Evolutionary conservation across 2,797 vertebrate species (phyloP).

Genomic region (Jordanella pulchra): DNA sequence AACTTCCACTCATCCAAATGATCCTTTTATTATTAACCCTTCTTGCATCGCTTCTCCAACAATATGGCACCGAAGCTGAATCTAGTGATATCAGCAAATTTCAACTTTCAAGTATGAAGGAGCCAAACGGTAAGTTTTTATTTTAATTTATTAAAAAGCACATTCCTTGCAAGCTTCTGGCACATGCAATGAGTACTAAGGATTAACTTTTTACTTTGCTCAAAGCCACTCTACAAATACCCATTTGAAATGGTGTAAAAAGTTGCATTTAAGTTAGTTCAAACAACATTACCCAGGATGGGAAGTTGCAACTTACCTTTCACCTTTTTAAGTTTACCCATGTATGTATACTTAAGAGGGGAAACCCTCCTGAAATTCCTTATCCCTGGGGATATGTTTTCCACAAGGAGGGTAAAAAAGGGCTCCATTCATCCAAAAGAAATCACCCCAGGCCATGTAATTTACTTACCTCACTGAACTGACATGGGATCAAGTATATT

Average conservation of each 20-base stretch:
- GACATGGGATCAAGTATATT: constrained; percentile 83
- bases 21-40: constrained; percentile 91
- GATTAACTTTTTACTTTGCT: constrained; percentile 20
- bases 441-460: constrained; percentile 85
- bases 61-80: constrained; percentile 86
- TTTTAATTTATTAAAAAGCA: background rate
- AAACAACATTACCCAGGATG: constrained; percentile 84
- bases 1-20: constrained; percentile 91
- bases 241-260: constrained; percentile 78
- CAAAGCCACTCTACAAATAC: constrained; percentile 20
- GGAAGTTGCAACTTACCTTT: constrained; percentile 91
- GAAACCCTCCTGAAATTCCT: constrained; percentile 80
- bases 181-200: background rate
- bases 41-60: constrained; percentile 90
- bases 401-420: constrained; percentile 83
- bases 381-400: constrained; percentile 83
- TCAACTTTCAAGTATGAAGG: constrained; percentile 87
- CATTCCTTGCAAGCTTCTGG: constrained; percentile 1
- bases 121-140: constrained; percentile 89
- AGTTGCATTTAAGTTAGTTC: constrained; percentile 80
- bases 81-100: constrained; percentile 90
- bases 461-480: constrained; percentile 87
- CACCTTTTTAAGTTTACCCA: constrained; percentile 90
- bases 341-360: constrained; percentile 89
- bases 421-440: constrained; percentile 88